These are phyloP conservation scores for Psittacula echo DNA, from an alignment of 2,797 vertebrate genomes.

Conservation along the genomic window DNA sequence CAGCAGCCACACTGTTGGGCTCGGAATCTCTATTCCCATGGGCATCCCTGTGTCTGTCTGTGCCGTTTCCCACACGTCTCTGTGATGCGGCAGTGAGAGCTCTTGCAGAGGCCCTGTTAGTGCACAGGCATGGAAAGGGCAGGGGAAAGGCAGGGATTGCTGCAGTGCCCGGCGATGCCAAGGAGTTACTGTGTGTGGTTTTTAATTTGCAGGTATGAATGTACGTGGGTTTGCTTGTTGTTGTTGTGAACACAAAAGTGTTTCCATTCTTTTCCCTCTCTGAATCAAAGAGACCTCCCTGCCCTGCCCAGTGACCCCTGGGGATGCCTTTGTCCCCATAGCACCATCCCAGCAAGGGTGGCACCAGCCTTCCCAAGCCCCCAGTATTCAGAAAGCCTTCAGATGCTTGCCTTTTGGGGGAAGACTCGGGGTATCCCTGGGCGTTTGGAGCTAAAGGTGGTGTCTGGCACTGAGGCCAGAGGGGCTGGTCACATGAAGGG, in stretches of 20 bases:
- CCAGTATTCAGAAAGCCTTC: accelerated
- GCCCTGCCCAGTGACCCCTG: background rate
- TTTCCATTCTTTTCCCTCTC: background rate
- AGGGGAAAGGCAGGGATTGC: background rate
- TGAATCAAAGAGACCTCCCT: background rate
- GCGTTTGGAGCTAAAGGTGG: background rate
- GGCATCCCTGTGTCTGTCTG: background rate
- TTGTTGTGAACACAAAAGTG: background rate
- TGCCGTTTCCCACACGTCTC: accelerated
- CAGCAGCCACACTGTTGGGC: background rate
- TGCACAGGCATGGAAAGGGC: background rate
- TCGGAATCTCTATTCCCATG: background rate
- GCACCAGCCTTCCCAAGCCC: background rate
- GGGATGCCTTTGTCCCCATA: background rate
- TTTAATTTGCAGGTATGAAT: background rate
- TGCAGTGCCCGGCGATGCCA: background rate
- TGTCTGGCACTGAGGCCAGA: background rate
- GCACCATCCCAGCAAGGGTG: background rate
- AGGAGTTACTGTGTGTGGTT: background rate
- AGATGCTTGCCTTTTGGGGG: accelerated
- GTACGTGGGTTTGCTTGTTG: accelerated
- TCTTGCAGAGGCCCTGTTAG: background rate
- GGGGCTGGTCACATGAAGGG: background rate
- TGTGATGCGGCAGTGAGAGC: background rate
- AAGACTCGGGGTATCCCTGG: accelerated